These are phyloP conservation scores for Amphiprion clarkii DNA, from an alignment of 2,797 vertebrate species.

Conservation along the genomic window DNA sequence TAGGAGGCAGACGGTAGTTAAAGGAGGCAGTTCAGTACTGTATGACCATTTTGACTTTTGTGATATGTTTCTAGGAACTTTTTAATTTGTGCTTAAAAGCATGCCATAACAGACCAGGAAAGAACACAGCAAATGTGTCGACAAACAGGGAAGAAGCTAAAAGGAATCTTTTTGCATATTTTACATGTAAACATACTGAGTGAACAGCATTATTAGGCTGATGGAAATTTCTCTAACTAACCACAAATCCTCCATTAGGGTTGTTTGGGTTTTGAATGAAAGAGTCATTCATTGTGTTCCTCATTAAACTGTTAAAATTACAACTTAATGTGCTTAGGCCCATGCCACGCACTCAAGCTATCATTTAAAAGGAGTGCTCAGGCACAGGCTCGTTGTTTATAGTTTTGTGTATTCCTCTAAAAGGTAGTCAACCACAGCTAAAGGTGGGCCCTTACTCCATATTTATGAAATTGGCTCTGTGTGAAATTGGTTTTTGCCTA, in stretches of 20 bases:
- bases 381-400: slow-evolving; percentile 83
- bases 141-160: background rate
- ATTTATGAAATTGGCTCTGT: slow-evolving; percentile 91
- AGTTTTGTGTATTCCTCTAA: slow-evolving; percentile 85
- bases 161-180: slow-evolving; percentile 19
- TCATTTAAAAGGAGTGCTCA: slow-evolving; percentile 75
- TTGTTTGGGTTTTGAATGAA: slow-evolving; percentile 51
- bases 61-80: no score
- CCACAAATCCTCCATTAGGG: slow-evolving; percentile 37
- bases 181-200: slow-evolving; percentile 8
- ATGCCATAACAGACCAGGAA: slow-evolving; percentile 1
- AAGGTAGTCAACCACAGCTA: slow-evolving; percentile 84
- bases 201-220: slow-evolving; percentile 27
- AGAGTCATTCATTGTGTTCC: slow-evolving; percentile 55
- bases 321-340: slow-evolving; percentile 68
- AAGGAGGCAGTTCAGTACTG: no score
- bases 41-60: no score
- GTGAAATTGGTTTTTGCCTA: slow-evolving; percentile 91
- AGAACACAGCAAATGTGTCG: no score
- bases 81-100: background rate
- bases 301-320: slow-evolving; percentile 70
- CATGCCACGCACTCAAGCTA: slow-evolving; percentile 73
- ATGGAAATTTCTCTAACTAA: slow-evolving; percentile 36
- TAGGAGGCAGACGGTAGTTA: no score
- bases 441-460: slow-evolving; percentile 87